These are phyloP conservation scores for Euleptes europaea DNA, from an alignment of 2,113 vertebrate species.

Conservation along the genomic window DNA sequence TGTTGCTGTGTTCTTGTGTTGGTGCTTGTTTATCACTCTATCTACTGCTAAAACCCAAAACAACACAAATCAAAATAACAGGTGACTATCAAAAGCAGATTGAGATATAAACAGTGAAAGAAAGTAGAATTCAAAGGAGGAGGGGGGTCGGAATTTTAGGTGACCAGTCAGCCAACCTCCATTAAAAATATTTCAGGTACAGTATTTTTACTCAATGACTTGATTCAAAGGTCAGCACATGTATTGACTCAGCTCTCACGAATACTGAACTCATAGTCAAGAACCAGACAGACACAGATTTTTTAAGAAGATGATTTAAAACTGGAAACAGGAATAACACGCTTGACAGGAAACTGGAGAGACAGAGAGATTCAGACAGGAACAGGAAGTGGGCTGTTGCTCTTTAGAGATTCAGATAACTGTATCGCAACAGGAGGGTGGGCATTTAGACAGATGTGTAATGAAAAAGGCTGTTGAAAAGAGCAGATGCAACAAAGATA, in stretches of 20 bases:
- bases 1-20: too few relatives aligned
- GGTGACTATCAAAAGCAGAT: neutral
- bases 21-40: too few relatives aligned
- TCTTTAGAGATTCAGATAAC: neutral
- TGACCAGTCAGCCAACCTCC: neutral
- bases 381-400: neutral
- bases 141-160: neutral
- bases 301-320: neutral
- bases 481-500: neutral
- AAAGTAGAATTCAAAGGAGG: neutral
- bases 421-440: neutral
- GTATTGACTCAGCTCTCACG: neutral
- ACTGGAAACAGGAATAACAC: neutral
- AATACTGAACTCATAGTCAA: neutral
- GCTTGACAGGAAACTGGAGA: neutral
- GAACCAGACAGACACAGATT: neutral
- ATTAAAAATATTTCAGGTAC: neutral
- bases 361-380: neutral
- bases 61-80: too few relatives aligned
- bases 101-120: neutral
- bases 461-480: neutral
- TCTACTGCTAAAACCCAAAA: too few relatives aligned
- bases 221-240: neutral
- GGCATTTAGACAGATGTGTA: neutral
- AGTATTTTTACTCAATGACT: neutral